Evolutionary conservation across 2,888 invertebrate species (phyloP), one percentile per base, ranked within the genome.

Genomic region (Caenorhabditis sp.): DNA sequence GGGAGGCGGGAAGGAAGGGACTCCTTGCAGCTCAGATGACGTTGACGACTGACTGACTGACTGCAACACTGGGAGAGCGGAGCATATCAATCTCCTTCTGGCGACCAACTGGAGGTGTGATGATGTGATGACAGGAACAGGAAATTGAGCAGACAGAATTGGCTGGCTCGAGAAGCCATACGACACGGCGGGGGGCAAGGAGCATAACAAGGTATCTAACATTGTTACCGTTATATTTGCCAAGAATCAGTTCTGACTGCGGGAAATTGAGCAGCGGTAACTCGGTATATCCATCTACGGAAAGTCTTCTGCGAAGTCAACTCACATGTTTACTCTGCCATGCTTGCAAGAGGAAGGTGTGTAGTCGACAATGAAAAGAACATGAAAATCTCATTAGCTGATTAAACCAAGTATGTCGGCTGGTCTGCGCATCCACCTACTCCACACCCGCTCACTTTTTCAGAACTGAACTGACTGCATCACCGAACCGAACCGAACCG

Each of bases 321-420:
- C 35, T 40, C 60, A 24, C 11, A 40, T 72, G 61, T 70, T 62
- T 53, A 62, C 65, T 55, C 50, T 3, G 4, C 26, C 44, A 13
- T 22, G 18, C 51, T 13, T 18, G 51, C 55, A 44, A 60, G 24
- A 60, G 15, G 20, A 64, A 72, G 71, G 56, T 62, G 71, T 55
- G 69, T 24, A 70, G 56, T 50, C 60, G 61, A 26, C 44, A 61
- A 71, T 35, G 56, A 65, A 65, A 67, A 76, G 76, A 76, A 67
- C 76, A 47, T 67, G 76, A 76, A 76, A 67, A 76, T 67, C 76
- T 76, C 76, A 76, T 76, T 76, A 76, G 76, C 68, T 76, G 76
- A 76, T 76, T 76, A 76, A 76, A 76, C 44, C 37, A 40, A 67
- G 18, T 20, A 18, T 3, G 47, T 18, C 26, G 9, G 32, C n/a